phyloP scores from a whole-genome alignment of 2,888 invertebrate genomes.

The Archaeoteleia sp. region DNA sequence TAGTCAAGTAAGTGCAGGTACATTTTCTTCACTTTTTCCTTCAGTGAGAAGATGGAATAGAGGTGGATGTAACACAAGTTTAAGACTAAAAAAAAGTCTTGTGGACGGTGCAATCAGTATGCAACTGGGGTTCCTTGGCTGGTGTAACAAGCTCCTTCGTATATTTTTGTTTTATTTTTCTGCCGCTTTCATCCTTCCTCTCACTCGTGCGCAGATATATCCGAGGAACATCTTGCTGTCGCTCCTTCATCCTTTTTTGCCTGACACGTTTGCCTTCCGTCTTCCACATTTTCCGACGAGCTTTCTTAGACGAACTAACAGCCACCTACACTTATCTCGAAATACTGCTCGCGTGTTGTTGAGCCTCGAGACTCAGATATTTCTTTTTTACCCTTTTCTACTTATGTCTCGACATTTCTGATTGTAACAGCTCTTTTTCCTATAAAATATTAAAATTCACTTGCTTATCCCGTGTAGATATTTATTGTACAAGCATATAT shows the following conservation, averaged over 20 bases:
- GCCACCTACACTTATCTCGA: conserved; percentile 46
- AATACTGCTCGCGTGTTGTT: conserved; percentile 29
- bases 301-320: conserved; percentile 41
- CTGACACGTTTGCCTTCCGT: conserved; percentile 20
- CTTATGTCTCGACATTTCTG: no score
- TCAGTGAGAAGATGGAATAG: conserved; percentile 15
- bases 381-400: no score
- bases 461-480: no score
- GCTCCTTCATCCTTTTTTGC: conserved; percentile 8
- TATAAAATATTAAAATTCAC: no score
- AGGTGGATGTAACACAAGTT: conserved; percentile 24
- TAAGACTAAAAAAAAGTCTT: conserved; percentile 49
- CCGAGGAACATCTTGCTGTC: conserved; percentile 27
- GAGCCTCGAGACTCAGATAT: conserved; percentile 4
- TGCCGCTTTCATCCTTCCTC: conserved; percentile 28
- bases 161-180: conserved; percentile 54
- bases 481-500: no score
- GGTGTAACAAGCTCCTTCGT: conserved; percentile 62
- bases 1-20: conserved; percentile 7
- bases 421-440: no score
- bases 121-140: conserved; percentile 59
- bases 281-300: conserved; percentile 21
- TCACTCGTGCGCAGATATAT: conserved; percentile 34
- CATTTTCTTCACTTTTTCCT: conserved; percentile 15
- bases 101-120: conserved; percentile 63